A percentile compares a stretch with the other conserved stretches of the same genome.
phyloP scores from a whole-genome alignment of 2,797 vertebrate genomes.

The Takifugu rubripes region DNA sequence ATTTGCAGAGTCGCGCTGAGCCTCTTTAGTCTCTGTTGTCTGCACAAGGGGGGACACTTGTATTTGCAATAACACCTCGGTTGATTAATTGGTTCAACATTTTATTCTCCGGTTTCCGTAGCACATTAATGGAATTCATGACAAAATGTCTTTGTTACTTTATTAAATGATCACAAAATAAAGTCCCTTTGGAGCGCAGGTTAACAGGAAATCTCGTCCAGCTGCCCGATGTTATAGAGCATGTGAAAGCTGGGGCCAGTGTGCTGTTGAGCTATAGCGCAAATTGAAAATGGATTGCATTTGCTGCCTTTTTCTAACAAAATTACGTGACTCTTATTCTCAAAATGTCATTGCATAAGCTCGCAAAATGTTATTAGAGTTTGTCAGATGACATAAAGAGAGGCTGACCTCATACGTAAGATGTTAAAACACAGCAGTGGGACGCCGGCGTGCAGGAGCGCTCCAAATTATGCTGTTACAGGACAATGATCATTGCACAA shows the following conservation, averaged over 20 bases:
- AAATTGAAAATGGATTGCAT: too few relatives aligned
- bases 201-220: not conserved
- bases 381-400: too few relatives aligned
- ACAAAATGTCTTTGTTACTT: not conserved
- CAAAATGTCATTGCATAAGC: too few relatives aligned
- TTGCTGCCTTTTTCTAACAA: not conserved
- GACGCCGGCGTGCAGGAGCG: too few relatives aligned
- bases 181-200: not conserved
- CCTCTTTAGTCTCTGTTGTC: conserved; percentile 60
- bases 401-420: too few relatives aligned
- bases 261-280: not conserved
- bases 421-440: too few relatives aligned
- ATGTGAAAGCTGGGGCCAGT: not conserved
- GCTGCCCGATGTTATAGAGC: not conserved
- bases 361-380: too few relatives aligned
- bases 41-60: conserved; percentile 38
- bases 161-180: not conserved
- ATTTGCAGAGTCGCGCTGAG: conserved; percentile 62
- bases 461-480: too few relatives aligned
- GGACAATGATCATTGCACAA: too few relatives aligned
- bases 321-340: not conserved
- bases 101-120: conserved; percentile 9
- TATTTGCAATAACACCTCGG: conserved; percentile 38
- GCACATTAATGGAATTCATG: conserved; percentile 4
- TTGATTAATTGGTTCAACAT: conserved; percentile 32